Evolutionary conservation across 2,113 vertebrate species (phyloP).

Genomic region (Apeltes quadracus): DNA sequence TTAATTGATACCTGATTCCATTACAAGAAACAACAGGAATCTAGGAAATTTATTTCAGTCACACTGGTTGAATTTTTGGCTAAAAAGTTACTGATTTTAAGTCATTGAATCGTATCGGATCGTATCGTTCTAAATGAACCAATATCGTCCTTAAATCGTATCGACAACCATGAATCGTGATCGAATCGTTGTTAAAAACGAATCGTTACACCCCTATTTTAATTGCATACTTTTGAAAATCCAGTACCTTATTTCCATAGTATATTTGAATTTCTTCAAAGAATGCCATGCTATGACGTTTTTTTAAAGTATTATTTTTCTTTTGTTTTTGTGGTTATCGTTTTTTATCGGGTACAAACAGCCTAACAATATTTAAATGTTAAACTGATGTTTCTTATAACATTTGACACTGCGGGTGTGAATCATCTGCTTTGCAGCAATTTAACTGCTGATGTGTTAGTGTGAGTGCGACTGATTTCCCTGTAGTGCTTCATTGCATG

Average conservation of each 20-base stretch:
- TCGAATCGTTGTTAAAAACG: too few relatives aligned
- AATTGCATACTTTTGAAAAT: not conserved
- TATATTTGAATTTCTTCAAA: not conserved
- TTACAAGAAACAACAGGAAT: too few relatives aligned
- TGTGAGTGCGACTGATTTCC: not conserved
- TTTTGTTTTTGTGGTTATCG: not conserved
- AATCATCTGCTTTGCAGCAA: not conserved
- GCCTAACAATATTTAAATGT: not conserved
- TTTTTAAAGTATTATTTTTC: not conserved
- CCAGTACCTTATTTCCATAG: not conserved
- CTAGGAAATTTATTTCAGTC: too few relatives aligned
- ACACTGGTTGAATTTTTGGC: too few relatives aligned
- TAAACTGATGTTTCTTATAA: not conserved
- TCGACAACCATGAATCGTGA: too few relatives aligned
- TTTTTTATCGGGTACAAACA: not conserved
- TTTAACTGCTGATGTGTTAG: not conserved
- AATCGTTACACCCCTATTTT: too few relatives aligned
- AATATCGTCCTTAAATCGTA: too few relatives aligned
- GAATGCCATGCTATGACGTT: not conserved
- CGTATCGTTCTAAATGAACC: too few relatives aligned
- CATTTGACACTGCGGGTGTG: not conserved
- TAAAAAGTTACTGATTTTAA: too few relatives aligned
- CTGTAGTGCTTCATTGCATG: not conserved
- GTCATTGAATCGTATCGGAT: too few relatives aligned
- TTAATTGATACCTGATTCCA: too few relatives aligned